These are phyloP conservation scores for Drosophila colorata DNA, from an alignment of 2,888 invertebrate genomes.

Conservation along the genomic window DNA sequence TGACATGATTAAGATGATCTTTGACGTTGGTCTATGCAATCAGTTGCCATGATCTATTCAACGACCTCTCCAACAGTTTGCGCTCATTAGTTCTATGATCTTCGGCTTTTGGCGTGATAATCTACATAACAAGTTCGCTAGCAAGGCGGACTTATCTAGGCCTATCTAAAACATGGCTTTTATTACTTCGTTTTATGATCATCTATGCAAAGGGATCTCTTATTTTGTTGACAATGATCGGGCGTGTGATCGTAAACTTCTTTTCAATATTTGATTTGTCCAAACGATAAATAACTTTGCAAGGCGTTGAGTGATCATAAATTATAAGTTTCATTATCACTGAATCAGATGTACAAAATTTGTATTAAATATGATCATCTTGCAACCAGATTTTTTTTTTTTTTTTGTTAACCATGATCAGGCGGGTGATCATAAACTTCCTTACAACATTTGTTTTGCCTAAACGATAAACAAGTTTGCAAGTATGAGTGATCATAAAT, in stretches of 20 bases:
- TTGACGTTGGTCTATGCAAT: conserved; percentile 10
- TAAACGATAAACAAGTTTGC: too few relatives aligned
- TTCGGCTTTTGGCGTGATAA: conserved; percentile 23
- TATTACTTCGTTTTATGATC: conserved; percentile 6
- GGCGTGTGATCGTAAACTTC: not conserved
- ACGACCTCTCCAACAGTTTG: conserved; percentile 20
- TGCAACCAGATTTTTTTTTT: too few relatives aligned
- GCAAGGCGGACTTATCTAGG: not conserved
- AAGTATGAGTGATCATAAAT: too few relatives aligned
- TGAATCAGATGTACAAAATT: too few relatives aligned
- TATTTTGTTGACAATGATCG: not conserved
- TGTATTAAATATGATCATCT: too few relatives aligned
- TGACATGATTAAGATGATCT: conserved; percentile 45
- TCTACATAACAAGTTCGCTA: conserved; percentile 35
- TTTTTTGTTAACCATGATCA: too few relatives aligned
- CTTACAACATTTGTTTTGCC: too few relatives aligned
- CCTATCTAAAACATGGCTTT: conserved; percentile 4
- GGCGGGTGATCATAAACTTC: too few relatives aligned
- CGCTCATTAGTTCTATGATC: conserved; percentile 40
- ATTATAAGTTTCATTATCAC: not conserved
- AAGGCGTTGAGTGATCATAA: not conserved
- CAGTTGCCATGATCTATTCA: conserved; percentile 23
- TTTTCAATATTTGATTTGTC: not conserved
- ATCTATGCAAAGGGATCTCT: not conserved
- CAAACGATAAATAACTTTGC: too few relatives aligned